Evolutionary conservation across 2,113 vertebrate species (phyloP), one percentile per base, ranked within the genome.

Genomic region (Chroicocephalus ridibundus): DNA sequence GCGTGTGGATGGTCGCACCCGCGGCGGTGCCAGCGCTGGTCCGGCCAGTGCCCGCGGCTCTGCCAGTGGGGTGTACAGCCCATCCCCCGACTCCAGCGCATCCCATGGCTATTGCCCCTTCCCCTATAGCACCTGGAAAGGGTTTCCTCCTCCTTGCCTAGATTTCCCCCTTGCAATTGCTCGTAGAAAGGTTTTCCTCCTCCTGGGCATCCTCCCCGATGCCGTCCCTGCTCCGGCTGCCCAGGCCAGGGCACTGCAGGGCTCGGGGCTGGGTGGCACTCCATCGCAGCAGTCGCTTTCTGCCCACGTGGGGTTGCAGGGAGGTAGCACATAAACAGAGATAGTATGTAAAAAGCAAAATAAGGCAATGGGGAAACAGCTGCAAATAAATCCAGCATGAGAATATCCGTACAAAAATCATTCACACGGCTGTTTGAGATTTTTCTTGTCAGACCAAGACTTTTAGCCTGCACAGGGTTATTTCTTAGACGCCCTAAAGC

Each of bases 241-340:
- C 18, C 3, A 27, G 42, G 18, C 44, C 57, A 49, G 24, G 58
- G 44, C n/a, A 29, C 26, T 27, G 16, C 0, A 76, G 42, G 19
- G 6, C 34, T 62, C 1, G 0, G 65, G 61, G 8, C 1, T 55
- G 77, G 61, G 36, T 52, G 10, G 1, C 9, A 4, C 42, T 68
- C 42, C 1, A 20, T 34, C 16, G 36, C 24, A 38, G 51, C 42
- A 14, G 0, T 58, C 2, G 1, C 60, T 64, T 72, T 90, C 74
- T 77, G 47, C 69, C 20, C 44, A 40, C 1, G 1, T 8, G 7
- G 38, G 17, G 13, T 21, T 78, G 49, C 34, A 64, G 1, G 4
- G 47, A 72, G 46, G 42, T 22, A 58, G 58, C 58, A 14, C 60
- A 40, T 29, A 86, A 60, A 66, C 38, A 0, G 32, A 58, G 8